These are phyloP conservation scores for Lampris megalopsis DNA, from an alignment of 2,113 vertebrate species.

Conservation along the genomic window DNA sequence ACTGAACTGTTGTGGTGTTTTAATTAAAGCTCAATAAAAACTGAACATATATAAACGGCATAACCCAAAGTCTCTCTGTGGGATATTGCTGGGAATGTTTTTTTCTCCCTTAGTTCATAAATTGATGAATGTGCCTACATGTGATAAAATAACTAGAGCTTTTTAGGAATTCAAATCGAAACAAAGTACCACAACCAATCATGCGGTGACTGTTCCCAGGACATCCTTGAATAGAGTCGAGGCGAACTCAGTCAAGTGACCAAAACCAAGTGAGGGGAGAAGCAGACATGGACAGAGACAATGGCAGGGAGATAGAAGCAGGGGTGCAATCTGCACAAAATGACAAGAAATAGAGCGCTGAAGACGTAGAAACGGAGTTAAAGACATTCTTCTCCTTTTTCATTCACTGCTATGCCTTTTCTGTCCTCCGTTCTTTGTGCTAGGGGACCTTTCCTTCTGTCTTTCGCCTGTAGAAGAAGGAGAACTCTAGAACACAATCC, in stretches of 20 bases:
- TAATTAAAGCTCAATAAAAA: not conserved
- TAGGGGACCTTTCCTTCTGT: not conserved
- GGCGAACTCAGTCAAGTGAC: not conserved
- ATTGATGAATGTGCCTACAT: not conserved
- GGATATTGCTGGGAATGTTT: not conserved
- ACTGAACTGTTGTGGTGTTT: not conserved
- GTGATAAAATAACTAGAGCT: not conserved
- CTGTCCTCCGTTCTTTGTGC: not conserved
- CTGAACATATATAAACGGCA: not conserved
- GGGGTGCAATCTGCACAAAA: not conserved
- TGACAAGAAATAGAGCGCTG: not conserved
- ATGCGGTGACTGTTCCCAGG: not conserved
- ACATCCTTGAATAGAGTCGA: not conserved
- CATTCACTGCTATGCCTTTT: conserved; percentile 1
- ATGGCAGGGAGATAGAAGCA: no score
- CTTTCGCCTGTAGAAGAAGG: no score
- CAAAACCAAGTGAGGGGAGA: not conserved
- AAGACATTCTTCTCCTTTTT: conserved; percentile 10
- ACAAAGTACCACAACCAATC: not conserved
- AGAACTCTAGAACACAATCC: not conserved
- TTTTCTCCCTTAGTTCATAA: not conserved
- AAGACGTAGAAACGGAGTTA: not conserved
- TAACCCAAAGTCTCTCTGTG: not conserved
- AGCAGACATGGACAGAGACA: not conserved
- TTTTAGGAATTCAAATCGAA: not conserved